Evolutionary conservation across 64 coral and sea anemone species (phyloP), one percentile per base, ranked within the genome.

Genomic region (Dendrophyllia cribrosa): DNA sequence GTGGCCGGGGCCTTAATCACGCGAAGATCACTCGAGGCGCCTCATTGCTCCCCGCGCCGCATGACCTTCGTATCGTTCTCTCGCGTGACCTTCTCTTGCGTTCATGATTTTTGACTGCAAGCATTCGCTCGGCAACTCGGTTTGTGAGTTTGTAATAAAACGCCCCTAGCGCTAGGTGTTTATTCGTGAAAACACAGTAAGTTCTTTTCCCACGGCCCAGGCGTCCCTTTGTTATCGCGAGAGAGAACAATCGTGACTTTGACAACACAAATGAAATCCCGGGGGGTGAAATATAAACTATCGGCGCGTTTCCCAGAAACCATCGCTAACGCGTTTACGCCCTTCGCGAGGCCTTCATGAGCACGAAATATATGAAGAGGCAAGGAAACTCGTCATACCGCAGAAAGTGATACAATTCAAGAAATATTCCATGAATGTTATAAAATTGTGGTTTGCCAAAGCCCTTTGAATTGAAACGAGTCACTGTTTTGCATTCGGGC

Each of bases 271-370:
- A 34, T 56, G 52, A 56, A 56, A 56, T 56, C 53, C 53, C 53
- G 53, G 53, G 53, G 53, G 53, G 53, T 56, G 53, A 56, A 56
- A 56, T 56, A 56, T 56, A 56, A 56, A 71, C 68, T 9, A 16
- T 21, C 17, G 17, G 6, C 16, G 9, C 59, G 44, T 83, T 83
- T 47, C 80, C 80, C 80, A 83, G 80, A 66, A 83, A 66, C 60
- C 80, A 83, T 45, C 59, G 17, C 59, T 67, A 43, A 49, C 43
- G 44, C 59, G 79, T 83, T 44, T 19, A 83, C 80, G 80, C 80
- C 80, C 72, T 50, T 72, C 25, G 50, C 15, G 59, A 20, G 51
- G 16, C 1, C 43, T 34, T 14, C 46, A 44, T 25, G 70, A 70
- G 13, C 44, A 48, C 14, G 15, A 5, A 3, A 15, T 21, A 48